Conservation (phyloP, 2,888 invertebrate genomes). For the Podotricha telesiphe region DNA sequence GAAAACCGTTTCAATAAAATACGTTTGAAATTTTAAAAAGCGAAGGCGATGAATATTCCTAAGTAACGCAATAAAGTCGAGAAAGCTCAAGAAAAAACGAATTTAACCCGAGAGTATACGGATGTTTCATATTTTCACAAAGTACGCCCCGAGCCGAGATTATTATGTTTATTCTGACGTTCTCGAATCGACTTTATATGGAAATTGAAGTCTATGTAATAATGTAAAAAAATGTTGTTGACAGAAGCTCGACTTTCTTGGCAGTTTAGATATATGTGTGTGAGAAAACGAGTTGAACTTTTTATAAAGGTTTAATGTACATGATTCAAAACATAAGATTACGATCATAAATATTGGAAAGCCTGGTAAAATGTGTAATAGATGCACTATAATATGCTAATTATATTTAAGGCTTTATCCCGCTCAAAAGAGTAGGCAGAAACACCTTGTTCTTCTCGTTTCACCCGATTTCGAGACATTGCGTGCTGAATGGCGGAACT, state of each 20-base stretch:
- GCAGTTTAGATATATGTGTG: background rate
- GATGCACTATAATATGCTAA: background rate
- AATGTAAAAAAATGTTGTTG: constrained; percentile 38
- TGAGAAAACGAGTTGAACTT: background rate
- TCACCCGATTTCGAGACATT: no score
- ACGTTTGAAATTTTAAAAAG: constrained; percentile 55
- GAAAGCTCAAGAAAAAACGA: constrained; percentile 54
- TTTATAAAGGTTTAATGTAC: background rate
- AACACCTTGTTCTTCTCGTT: no score
- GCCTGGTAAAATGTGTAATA: background rate
- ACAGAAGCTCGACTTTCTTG: constrained; percentile 23
- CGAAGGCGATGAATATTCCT: constrained; percentile 51
- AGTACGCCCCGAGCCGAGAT: constrained; percentile 45
- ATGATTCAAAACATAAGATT: background rate
- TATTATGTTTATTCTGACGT: constrained; percentile 48
- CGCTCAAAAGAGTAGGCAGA: no score
- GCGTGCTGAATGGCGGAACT: no score
- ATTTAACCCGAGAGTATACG: constrained; percentile 51
- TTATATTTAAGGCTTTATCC: no score
- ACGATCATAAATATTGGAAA: background rate
- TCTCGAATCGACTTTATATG: constrained; percentile 44
- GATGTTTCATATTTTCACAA: constrained; percentile 50
- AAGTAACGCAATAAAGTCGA: constrained; percentile 60
- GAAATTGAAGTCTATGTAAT: constrained; percentile 41
- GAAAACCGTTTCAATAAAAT: constrained; percentile 43